Base-by-base conservation (phyloP, 2,888 invertebrate species). In the Octonoba sinensis region DNA sequence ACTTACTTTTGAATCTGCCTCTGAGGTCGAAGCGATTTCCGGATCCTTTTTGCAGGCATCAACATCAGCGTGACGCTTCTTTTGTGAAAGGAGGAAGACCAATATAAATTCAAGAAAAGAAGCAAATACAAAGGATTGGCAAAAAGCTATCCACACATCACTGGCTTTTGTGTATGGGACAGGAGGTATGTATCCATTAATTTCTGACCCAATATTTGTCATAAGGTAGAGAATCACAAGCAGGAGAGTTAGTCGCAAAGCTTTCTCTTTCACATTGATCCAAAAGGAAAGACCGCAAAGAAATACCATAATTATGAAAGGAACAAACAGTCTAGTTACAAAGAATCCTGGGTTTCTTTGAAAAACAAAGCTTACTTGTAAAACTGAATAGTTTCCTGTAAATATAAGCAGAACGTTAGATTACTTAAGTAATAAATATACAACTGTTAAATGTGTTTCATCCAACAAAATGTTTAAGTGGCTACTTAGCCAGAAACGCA, bases 81-180 rank as follows among this genome's bases (percentile, higher is more conserved):
- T 75, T 8, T 62, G 46, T 2, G 51, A 4, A 12, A 75, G 22
- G 16, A 75, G 18, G 46, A 24, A 24, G 6, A 75, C 66, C n/a
- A 22, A 27, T 4, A 75, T 65, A 4, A 66, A 82, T 24, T 75
- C 71, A n/a, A 82, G 22, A 18, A 82, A 75, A 18, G 66, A n/a
- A 4, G 60, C 66, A 49, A 82, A 75, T 1, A 74, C 75, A 22
- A 82, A 47, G 16, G 71, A 65, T 20, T 56, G 54, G 46, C 82
- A 75, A 3, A 75, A 54, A n/a, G 65, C 71, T 4, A 73, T 75
- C 82, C 82, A 82, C 11, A 82, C 75, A 54, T 82, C 75, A 18
- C 60, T 82, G 3, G 49, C 82, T 27, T 82, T 82, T 8, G 65
- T 66, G 18, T 82, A 82, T 6, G 82, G 51, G 3, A 66, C 22